Base-by-base conservation (phyloP, 2,888 invertebrate genomes). In the Tridacna gigas region DNA sequence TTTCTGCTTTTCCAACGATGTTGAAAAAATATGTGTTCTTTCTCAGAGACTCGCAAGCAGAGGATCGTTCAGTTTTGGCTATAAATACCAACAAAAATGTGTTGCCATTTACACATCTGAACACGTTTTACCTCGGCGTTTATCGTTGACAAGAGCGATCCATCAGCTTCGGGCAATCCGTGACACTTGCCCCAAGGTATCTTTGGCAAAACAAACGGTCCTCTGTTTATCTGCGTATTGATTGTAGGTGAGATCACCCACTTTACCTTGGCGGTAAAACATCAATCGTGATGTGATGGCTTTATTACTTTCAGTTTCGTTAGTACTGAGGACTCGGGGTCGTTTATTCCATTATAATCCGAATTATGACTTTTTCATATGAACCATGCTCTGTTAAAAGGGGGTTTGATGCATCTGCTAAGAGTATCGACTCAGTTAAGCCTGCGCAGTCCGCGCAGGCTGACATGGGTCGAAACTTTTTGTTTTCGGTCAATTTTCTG, bases 161-260 rank as follows among this genome's bases (percentile, higher is more conserved):
- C 74, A 79, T 79, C 79, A 79, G 74, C 79, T 74, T 65, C 26
- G 56, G 74, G 79, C 26, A 26, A 7, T 28, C 28, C n/a, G 26
- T 79, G 79, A 74, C 79, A 79, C 45, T 79, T 11, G 48, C 79
- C 74, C 74, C 73, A n/a, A 37, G 74, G 51, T 25, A 37, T 51
- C n/a, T n/a, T 26, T 26, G 51, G 71, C 71, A 26, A 71, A 65
- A 71, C 71, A 71, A 71, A 71, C 51, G 51, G 26, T 71, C 51
- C 71, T 26, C 71, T 71, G 71, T 71, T 51, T 48, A 69, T 47
- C 69, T 69, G 69, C 22, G 13, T 69, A 69, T 69, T 47, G 69
- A 69, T 47, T n/a, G 45, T 37, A 18, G n/a, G 63, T 63, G 13
- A 15, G 20, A 20, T 20, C 56, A 20, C 56, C 56, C 56, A 56